These are phyloP conservation scores for Notospermus geniculatus DNA, from an alignment of 1,140 invertebrate genomes.

Conservation along the genomic window DNA sequence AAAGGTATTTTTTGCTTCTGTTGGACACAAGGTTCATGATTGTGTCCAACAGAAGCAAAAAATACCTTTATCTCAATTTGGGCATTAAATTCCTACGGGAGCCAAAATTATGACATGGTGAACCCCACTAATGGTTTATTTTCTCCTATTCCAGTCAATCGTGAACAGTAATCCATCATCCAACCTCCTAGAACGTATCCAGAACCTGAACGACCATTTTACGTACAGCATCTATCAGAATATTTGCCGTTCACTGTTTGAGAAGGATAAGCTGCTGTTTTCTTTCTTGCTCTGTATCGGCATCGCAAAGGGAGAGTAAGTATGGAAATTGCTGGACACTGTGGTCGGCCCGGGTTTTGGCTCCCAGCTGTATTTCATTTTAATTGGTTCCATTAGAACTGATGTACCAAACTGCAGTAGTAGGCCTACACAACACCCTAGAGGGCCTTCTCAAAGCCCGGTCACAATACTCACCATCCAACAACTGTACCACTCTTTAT, in stretches of 20 bases:
- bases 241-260: slow-evolving; percentile 55
- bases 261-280: slow-evolving; percentile 57
- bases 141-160: slow-evolving; percentile 49
- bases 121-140: neutral
- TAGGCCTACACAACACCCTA: no score
- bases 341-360: no score
- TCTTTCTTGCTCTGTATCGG: slow-evolving; percentile 56
- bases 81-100: no score
- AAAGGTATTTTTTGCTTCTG: no score
- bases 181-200: slow-evolving; percentile 44
- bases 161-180: slow-evolving; percentile 43
- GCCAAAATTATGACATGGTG: no score
- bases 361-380: slow-evolving; percentile 4
- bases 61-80: no score
- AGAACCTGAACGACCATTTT: slow-evolving; percentile 51
- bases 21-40: no score
- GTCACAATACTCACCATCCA: no score
- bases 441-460: neutral
- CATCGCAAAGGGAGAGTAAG: slow-evolving; percentile 47
- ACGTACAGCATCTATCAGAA: slow-evolving; percentile 56
- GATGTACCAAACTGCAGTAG: no score
- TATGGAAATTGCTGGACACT: slow-evolving; percentile 10
- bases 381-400: no score
- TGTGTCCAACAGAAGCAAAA: no score
- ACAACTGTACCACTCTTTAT: no score